Evolutionary conservation across 2,888 invertebrate genomes (phyloP).

Genomic region (Thymelicus sylvestris): DNA sequence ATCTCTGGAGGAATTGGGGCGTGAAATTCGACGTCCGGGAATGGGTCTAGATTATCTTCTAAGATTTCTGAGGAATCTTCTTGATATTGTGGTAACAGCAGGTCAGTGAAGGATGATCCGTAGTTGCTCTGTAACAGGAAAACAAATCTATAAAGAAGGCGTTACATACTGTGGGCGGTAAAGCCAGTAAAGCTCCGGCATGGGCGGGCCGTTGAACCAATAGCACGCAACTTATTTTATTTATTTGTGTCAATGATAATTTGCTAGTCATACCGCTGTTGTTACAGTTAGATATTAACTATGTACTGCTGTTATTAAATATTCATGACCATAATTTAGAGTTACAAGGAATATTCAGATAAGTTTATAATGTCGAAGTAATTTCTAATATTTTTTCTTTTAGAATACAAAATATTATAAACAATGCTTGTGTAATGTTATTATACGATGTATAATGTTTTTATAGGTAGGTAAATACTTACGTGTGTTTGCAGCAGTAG

Average conservation of each 20-base stretch:
- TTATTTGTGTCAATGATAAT: slow-evolving; percentile 45
- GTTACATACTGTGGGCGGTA: slow-evolving; percentile 73
- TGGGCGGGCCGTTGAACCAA: slow-evolving; percentile 72
- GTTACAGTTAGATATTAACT: slow-evolving; percentile 33
- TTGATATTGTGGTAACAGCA: slow-evolving; percentile 89
- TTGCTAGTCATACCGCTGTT: slow-evolving; percentile 40
- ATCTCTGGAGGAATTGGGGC: slow-evolving; percentile 73
- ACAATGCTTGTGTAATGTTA: no score
- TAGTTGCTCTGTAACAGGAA: slow-evolving; percentile 89
- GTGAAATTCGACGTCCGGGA: slow-evolving; percentile 87
- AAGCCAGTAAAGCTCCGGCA: slow-evolving; percentile 48
- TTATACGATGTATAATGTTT: no score
- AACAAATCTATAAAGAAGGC: slow-evolving; percentile 63
- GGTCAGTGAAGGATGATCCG: slow-evolving; percentile 91
- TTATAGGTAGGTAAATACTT: slow-evolving; percentile 57
- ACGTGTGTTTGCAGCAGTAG: slow-evolving; percentile 97
- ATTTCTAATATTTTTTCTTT: no score
- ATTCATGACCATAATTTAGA: no score
- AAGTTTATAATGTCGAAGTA: no score
- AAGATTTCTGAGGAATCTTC: slow-evolving; percentile 89
- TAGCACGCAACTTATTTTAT: slow-evolving; percentile 57
- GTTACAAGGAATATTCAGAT: no score
- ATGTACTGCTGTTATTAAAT: no score
- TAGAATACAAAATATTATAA: no score
- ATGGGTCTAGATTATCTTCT: slow-evolving; percentile 90